Evolutionary conservation across 2,888 invertebrate species (phyloP).

Genomic region (Ophion slaviceki): DNA sequence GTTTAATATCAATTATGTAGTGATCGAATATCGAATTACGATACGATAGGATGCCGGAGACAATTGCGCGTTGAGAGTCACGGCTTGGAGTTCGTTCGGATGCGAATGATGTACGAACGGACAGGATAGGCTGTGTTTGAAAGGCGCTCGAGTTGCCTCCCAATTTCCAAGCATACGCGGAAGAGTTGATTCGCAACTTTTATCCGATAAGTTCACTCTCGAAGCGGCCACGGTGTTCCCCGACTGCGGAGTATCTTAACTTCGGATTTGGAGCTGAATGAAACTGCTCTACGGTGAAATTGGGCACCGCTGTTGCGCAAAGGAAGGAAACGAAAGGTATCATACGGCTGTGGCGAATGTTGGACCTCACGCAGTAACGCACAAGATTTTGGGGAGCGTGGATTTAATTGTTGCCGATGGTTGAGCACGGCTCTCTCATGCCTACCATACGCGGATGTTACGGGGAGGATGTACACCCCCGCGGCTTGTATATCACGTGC

Average conservation of each 20-base stretch:
- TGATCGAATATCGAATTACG: slow-evolving; percentile 26
- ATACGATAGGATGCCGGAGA: too few relatives aligned
- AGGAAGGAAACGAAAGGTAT: slow-evolving; percentile 15
- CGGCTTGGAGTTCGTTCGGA: slow-evolving; percentile 12
- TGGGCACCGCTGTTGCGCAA: background rate
- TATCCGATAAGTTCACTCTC: background rate
- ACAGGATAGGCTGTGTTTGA: slow-evolving; percentile 16
- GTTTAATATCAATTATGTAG: slow-evolving; percentile 59
- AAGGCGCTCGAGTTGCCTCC: slow-evolving; percentile 7
- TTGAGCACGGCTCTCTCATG: slow-evolving; percentile 59
- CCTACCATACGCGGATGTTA: slow-evolving; percentile 9
- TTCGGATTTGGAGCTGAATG: background rate
- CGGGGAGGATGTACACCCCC: slow-evolving; percentile 26
- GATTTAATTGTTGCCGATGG: slow-evolving; percentile 64
- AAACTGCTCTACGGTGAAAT: background rate
- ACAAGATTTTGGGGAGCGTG: slow-evolving; percentile 23
- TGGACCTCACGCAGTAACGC: slow-evolving; percentile 41
- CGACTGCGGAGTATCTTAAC: background rate
- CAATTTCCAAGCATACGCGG: background rate
- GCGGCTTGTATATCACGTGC: slow-evolving; percentile 48
- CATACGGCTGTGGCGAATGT: slow-evolving; percentile 36
- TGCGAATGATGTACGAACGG: slow-evolving; percentile 36
- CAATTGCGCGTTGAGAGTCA: slow-evolving; percentile 18
- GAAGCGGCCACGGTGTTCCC: background rate
- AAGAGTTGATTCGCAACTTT: slow-evolving; percentile 7